These are phyloP conservation scores for Ophiothrix spiculata DNA, from an alignment of 35 echinoderm and acorn worm species.

Conservation along the genomic window DNA sequence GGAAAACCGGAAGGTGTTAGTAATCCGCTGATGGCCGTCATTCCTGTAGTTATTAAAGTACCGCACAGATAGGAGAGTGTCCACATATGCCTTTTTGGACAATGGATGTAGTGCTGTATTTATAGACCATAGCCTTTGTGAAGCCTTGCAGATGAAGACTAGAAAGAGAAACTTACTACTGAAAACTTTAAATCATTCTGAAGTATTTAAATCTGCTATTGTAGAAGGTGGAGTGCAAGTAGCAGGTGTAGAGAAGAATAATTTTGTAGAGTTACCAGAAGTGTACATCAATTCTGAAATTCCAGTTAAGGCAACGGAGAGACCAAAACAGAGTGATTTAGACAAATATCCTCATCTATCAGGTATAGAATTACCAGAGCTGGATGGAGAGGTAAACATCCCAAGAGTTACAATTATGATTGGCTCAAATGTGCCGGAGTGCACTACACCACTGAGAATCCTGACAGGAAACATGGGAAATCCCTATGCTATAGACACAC, in stretches of 20 bases:
- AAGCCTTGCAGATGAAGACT: background rate
- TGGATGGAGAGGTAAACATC: slow-evolving; percentile 17
- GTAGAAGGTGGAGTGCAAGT: slow-evolving; percentile 33
- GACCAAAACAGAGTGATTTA: background rate
- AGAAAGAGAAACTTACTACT: background rate
- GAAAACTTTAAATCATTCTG: slow-evolving; percentile 8
- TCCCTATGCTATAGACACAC: slow-evolving; percentile 33
- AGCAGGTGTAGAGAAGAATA: slow-evolving; percentile 45
- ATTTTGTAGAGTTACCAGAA: slow-evolving; percentile 28
- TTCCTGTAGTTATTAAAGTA: background rate
- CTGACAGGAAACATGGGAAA: background rate
- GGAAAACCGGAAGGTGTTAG: background rate
- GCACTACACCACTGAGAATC: slow-evolving; percentile 17
- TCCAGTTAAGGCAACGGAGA: background rate
- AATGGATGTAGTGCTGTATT: slow-evolving; percentile 21
- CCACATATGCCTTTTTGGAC: slow-evolving; percentile 21
- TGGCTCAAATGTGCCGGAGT: slow-evolving; percentile 31
- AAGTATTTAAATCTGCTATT: slow-evolving; percentile 22
- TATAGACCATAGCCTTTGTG: background rate
- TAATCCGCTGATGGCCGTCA: background rate
- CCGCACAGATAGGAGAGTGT: background rate
- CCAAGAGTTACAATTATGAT: slow-evolving; percentile 25
- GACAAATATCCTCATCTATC: background rate
- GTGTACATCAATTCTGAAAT: slow-evolving; percentile 19
- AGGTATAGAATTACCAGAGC: background rate